Base-by-base conservation (phyloP, 2,888 invertebrate species). In the Heterodera filipjevi region DNA sequence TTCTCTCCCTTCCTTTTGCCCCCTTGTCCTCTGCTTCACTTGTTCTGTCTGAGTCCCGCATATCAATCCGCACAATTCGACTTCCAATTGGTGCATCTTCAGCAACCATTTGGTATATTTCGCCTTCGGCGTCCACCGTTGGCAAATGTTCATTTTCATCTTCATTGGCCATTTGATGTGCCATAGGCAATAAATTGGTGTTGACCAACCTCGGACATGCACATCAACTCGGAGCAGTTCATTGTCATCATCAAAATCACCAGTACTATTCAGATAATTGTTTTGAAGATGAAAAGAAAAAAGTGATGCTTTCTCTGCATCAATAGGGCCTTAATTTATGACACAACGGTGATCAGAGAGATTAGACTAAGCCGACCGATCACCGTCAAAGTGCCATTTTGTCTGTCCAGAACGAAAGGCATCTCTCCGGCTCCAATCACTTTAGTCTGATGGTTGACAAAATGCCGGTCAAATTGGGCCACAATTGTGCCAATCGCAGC, bases 121-220 rank as follows among this genome's bases (percentile, higher is more conserved):
- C 22, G 27, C 10, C 10, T 59, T 8, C n/a, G 59, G 33, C 68
- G 33, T 49, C 19, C 49, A 49, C 49, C 49, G 49, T 49, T 19
- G 68, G 68, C 68, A 27, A 14, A 32, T 68, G 68, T 16, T 68
- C 68, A 27, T 68, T 68, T 35, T 68, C 68, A 27, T 68, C 68
- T 32, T 33, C 22, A 66, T 32, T 32, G 5, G 66, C 66, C 27
- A 27, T 14, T 66, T 22, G 16, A 66, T 64, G 27, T 66, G 27
- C 39, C 39, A 39, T 39, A 49, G 16, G 14, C 49, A 49, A 49
- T 49, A 14, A 49, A 3, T 16, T 16, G 49, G 16, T 53, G 53
- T n/a, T n/a, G n/a, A n/a, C 59, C 59, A 59, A 59, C 59, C 59
- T 59, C 59, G 59, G 22, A 59, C 59, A 59, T 22, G 27, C 8